Conservation (phyloP, 2,113 vertebrate species). For the Turdus rufiventris region DNA sequence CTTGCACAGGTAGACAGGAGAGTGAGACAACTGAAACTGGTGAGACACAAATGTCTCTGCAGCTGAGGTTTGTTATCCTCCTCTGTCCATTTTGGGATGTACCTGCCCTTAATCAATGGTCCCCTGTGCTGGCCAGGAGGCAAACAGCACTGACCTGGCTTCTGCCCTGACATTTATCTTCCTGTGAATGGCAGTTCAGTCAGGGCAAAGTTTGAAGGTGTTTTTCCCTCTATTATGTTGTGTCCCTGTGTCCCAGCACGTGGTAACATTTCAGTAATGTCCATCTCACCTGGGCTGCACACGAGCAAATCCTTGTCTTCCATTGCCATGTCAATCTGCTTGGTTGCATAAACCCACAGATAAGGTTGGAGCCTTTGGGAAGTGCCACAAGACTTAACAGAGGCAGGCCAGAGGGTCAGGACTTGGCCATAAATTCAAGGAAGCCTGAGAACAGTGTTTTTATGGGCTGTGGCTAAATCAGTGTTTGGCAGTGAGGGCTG, state of each 20-base stretch:
- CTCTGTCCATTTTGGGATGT: not conserved
- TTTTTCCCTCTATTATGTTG: not conserved
- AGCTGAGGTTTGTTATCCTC: not conserved
- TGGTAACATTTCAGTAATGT: accelerated
- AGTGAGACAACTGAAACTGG: not conserved
- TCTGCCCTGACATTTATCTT: not conserved
- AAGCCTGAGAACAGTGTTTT: not conserved
- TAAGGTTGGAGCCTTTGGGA: not conserved
- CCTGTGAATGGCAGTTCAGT: not conserved
- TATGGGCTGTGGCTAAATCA: accelerated
- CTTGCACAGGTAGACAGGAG: not conserved
- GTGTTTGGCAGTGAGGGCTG: not conserved
- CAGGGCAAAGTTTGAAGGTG: not conserved
- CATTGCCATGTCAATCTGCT: accelerated
- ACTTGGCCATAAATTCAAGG: not conserved
- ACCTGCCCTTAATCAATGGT: not conserved
- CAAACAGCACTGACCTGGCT: not conserved
- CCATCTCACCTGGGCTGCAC: not conserved
- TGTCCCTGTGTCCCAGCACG: not conserved
- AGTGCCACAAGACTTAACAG: not conserved
- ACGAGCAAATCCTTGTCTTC: not conserved
- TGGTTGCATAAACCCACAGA: not conserved
- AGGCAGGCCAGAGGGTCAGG: not conserved
- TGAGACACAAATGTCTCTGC: not conserved
- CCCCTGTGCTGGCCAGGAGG: not conserved